A percentile compares a stretch with the other conserved stretches of the same genome.
phyloP scores from a whole-genome alignment of 64 coral and sea anemone species.

The Trachythela sp. region DNA sequence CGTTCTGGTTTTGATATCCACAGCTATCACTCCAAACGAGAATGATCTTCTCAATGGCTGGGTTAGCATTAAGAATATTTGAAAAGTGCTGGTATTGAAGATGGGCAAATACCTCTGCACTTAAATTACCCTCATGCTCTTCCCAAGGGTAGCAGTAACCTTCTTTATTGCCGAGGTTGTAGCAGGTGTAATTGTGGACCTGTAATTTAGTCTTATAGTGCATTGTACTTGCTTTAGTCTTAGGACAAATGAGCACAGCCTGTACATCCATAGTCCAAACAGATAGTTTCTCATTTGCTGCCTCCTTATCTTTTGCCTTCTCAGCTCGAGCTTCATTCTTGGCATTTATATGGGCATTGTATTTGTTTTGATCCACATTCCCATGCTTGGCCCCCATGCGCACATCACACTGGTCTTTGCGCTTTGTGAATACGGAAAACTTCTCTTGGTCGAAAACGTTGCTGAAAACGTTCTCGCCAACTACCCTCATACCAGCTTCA shows the following conservation, averaged over 20 bases:
- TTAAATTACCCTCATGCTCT: constrained; percentile 21
- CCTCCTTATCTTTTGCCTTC: constrained; percentile 6
- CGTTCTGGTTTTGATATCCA: constrained; percentile 22
- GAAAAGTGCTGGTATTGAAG: constrained; percentile 2
- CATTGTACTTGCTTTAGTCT: constrained; percentile 9
- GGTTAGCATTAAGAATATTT: neutral
- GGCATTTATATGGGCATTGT: neutral
- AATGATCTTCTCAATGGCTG: constrained; percentile 3
- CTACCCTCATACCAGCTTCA: neutral
- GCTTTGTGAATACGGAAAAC: neutral
- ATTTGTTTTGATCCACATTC: neutral
- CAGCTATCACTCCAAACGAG: constrained; percentile 27
- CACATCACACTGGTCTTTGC: constrained; percentile 36
- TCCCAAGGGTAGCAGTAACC: constrained; percentile 30
- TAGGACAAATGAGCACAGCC: constrained; percentile 22
- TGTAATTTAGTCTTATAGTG: constrained; percentile 35
- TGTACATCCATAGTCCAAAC: constrained; percentile 15
- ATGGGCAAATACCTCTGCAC: constrained; percentile 21
- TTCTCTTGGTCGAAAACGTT: constrained; percentile 15
- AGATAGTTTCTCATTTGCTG: neutral
- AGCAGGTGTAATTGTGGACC: constrained; percentile 21
- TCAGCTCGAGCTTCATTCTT: constrained; percentile 20
- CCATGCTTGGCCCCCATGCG: constrained; percentile 1
- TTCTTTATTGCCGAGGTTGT: constrained; percentile 20
- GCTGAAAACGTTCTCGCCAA: neutral